Evolutionary conservation across 2,113 vertebrate species (phyloP).

Genomic region (Gobiocypris rarus): DNA sequence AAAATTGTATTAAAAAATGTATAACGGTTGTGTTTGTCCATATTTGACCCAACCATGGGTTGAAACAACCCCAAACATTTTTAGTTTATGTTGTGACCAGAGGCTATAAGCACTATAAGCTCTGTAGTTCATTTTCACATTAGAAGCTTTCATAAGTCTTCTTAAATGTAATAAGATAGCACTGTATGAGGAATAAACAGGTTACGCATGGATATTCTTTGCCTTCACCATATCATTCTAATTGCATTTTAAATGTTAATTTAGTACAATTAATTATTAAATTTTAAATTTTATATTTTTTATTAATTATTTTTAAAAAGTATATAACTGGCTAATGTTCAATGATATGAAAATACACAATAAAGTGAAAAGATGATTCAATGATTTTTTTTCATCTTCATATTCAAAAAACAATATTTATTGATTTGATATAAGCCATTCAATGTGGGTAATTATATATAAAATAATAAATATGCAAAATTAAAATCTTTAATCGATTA

Average conservation of each 20-base stretch:
- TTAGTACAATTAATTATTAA: background rate
- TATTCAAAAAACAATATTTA: too few relatives aligned
- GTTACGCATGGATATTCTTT: background rate
- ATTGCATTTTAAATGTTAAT: background rate
- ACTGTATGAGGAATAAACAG: background rate
- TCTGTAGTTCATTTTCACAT: background rate
- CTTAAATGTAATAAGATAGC: background rate
- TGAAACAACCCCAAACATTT: too few relatives aligned
- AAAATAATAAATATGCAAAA: background rate
- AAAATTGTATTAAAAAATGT: fast-evolving
- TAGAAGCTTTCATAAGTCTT: background rate
- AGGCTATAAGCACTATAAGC: background rate
- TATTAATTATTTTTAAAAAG: background rate
- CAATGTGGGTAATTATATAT: background rate
- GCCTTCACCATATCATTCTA: background rate
- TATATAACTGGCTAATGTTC: background rate
- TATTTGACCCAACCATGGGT: too few relatives aligned
- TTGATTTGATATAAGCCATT: background rate
- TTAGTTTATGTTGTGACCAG: background rate
- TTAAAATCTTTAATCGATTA: background rate
- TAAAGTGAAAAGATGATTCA: background rate
- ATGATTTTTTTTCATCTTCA: too few relatives aligned
- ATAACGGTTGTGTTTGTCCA: too few relatives aligned
- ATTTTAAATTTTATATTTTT: background rate
- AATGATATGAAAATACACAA: background rate